Evolutionary conservation across 1,140 invertebrate genomes (phyloP).

Genomic region (Adoxophyes honmai): DNA sequence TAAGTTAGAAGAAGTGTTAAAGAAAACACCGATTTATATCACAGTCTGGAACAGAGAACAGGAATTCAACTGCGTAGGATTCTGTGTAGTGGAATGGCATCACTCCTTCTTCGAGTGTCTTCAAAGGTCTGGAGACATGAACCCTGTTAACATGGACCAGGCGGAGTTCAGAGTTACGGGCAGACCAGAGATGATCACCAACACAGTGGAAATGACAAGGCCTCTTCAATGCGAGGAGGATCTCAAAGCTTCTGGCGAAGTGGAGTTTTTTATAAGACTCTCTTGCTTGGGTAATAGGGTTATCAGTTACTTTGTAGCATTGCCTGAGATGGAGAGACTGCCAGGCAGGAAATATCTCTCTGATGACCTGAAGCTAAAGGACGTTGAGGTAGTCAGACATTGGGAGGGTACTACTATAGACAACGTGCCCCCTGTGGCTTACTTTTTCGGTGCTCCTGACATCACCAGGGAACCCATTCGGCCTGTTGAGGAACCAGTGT

Average conservation of each 20-base stretch:
- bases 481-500: slow-evolving; percentile 42
- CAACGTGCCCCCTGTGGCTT: slow-evolving; percentile 54
- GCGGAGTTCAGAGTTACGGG: slow-evolving; percentile 53
- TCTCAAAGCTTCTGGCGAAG: slow-evolving; percentile 63
- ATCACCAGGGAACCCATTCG: slow-evolving; percentile 55
- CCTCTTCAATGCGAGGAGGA: slow-evolving; percentile 65
- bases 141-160: slow-evolving; percentile 61
- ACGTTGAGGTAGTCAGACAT: slow-evolving; percentile 64
- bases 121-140: slow-evolving; percentile 46
- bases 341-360: slow-evolving; percentile 63
- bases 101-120: slow-evolving; percentile 59
- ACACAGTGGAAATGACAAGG: slow-evolving; percentile 55
- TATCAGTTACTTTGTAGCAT: slow-evolving; percentile 56
- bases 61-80: slow-evolving; percentile 63
- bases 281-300: slow-evolving; percentile 62
- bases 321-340: slow-evolving; percentile 68
- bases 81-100: slow-evolving; percentile 60
- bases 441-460: slow-evolving; percentile 63
- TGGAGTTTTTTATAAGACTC: slow-evolving; percentile 61
- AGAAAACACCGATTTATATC: slow-evolving; percentile 61
- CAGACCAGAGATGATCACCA: slow-evolving; percentile 57
- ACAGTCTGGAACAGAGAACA: slow-evolving; percentile 68
- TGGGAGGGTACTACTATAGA: slow-evolving; percentile 67
- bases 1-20: slow-evolving; percentile 56
- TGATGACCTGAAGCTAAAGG: slow-evolving; percentile 63